phyloP scores from a whole-genome alignment of 2,888 invertebrate genomes.

The Anticlea derivata region DNA sequence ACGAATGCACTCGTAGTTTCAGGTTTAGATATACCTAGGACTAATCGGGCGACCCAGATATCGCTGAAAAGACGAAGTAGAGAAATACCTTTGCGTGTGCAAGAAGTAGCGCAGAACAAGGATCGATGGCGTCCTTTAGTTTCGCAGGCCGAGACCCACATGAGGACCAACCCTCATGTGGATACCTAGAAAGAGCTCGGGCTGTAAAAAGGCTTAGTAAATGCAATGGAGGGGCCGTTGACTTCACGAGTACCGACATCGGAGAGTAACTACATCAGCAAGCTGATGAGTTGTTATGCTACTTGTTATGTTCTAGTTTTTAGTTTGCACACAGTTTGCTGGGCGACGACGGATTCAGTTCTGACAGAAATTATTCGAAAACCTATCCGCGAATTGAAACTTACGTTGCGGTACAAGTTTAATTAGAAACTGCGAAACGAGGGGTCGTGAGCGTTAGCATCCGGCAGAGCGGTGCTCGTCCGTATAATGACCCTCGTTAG shows the following conservation, averaged over 20 bases:
- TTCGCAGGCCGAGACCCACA: too few species aligned
- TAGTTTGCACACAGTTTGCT: not conserved
- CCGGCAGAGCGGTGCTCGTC: conserved; percentile 50
- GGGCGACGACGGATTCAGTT: not conserved
- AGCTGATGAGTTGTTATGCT: too few species aligned
- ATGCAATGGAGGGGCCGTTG: too few species aligned
- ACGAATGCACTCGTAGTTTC: not conserved
- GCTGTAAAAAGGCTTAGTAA: too few species aligned
- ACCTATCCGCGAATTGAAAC: conserved; percentile 17
- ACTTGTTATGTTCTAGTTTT: too few species aligned
- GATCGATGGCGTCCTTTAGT: not conserved
- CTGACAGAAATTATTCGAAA: conserved; percentile 17
- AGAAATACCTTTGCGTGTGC: not conserved
- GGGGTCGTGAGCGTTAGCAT: conserved; percentile 44
- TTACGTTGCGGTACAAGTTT: conserved; percentile 30
- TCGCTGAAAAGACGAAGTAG: not conserved
- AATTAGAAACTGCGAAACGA: conserved; percentile 40
- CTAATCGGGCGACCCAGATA: not conserved
- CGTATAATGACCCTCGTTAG: conserved; percentile 65
- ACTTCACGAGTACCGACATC: too few species aligned
- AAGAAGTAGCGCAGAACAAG: not conserved
- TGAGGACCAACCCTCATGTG: too few species aligned
- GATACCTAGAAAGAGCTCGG: too few species aligned
- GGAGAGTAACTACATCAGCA: too few species aligned
- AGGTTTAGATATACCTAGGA: not conserved